Percentiles rank a stretch among this genome's conserved stretches.
These are phyloP conservation scores for Synanthedon formicaeformis DNA, from an alignment of 2,888 invertebrate genomes.

Conservation along the genomic window DNA sequence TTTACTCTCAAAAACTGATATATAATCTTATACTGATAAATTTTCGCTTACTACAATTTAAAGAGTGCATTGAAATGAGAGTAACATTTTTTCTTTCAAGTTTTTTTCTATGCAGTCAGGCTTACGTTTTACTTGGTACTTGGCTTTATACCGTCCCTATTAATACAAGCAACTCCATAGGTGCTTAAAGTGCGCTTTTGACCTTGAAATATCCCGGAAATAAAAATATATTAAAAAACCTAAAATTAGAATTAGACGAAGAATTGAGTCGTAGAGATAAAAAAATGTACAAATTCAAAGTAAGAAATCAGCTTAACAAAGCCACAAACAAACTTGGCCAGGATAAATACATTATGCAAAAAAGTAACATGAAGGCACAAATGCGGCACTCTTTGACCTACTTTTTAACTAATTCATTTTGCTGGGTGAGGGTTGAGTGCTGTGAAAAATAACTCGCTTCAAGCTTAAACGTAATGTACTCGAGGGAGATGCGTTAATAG, in stretches of 20 bases:
- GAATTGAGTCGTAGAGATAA: background rate
- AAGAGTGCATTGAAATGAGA: too few species aligned
- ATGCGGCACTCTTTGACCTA: slow-evolving; percentile 34
- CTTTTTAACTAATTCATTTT: slow-evolving; percentile 49
- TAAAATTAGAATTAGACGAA: background rate
- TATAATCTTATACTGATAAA: too few species aligned
- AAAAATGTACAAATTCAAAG: background rate
- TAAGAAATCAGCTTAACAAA: background rate
- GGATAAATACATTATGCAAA: slow-evolving; percentile 9
- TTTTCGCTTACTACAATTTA: too few species aligned
- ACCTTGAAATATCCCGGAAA: too few species aligned
- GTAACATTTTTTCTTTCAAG: too few species aligned
- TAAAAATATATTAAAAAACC: too few species aligned
- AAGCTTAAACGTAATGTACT: slow-evolving; percentile 6
- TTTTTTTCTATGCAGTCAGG: too few species aligned
- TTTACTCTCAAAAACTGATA: slow-evolving; percentile 16
- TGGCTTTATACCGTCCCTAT: too few species aligned
- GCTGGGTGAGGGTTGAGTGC: slow-evolving; percentile 17
- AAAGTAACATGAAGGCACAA: slow-evolving; percentile 10
- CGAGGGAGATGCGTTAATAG: background rate
- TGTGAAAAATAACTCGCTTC: slow-evolving; percentile 31
- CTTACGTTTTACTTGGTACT: too few species aligned
- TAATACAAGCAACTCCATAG: too few species aligned
- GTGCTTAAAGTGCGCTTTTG: too few species aligned
- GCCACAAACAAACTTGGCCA: slow-evolving; percentile 1